Evolutionary conservation across 2,797 vertebrate species (phyloP).

Genomic region (Rachycentron canadum): DNA sequence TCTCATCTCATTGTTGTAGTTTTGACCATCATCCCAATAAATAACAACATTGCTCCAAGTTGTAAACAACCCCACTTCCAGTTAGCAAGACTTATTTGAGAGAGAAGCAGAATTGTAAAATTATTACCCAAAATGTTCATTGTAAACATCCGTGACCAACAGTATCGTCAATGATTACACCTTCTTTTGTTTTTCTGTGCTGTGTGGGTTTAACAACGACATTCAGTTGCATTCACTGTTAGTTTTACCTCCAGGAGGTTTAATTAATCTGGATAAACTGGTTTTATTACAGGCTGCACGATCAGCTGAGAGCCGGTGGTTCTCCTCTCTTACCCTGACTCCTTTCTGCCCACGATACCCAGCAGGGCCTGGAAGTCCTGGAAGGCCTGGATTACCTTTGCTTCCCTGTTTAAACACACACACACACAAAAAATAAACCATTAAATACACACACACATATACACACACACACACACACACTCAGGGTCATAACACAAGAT

Average conservation of each 20-base stretch:
- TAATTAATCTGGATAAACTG: background rate
- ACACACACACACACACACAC: slow-evolving; percentile 31
- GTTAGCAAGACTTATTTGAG: no score
- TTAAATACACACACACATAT: slow-evolving; percentile 34
- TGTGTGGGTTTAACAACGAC: background rate
- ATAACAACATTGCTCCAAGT: no score
- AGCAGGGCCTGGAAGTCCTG: slow-evolving; percentile 93
- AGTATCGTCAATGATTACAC: no score
- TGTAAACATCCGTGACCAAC: no score
- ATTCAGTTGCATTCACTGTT: background rate
- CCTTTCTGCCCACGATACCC: slow-evolving; percentile 92
- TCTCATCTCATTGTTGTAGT: no score
- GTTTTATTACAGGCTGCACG: background rate
- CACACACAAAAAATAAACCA: slow-evolving; percentile 38
- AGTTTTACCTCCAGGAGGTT: background rate
- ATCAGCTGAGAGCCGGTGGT: background rate
- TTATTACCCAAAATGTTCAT: no score
- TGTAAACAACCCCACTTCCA: no score
- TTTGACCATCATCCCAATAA: no score
- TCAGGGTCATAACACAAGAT: slow-evolving; percentile 45
- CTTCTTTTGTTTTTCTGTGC: background rate
- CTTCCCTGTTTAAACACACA: slow-evolving; percentile 86
- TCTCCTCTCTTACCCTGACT: slow-evolving; percentile 89
- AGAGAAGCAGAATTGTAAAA: no score
- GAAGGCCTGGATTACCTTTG: slow-evolving; percentile 91